Evolutionary conservation across 2,888 invertebrate genomes (phyloP), one percentile per base, ranked within the genome.

Genomic region (Eugnorisma glareosa): DNA sequence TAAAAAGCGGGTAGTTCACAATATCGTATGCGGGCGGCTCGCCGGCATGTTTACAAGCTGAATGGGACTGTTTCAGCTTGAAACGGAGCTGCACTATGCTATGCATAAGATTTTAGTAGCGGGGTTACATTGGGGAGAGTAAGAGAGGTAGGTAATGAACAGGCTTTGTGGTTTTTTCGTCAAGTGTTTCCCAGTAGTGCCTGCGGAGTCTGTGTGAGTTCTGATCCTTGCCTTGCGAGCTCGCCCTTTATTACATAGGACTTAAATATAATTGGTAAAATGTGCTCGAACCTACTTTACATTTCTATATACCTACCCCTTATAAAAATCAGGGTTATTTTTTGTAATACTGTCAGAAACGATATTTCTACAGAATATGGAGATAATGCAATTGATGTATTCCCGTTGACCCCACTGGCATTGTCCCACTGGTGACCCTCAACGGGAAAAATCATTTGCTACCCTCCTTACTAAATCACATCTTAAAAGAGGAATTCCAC

Each of bases 51-150:
- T 91, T 91, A 86, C 91, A 86, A 75, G 83, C 86, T 92, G 89
- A 92, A 92, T 89, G 89, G 89, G 87, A 88, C 89, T 90, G 91
- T 91, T 91, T 91, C 88, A 90, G 86, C 76, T 79, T 88, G 91
- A 89, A 92, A 91, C 87, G 85, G 79, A 90, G 86, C 86, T 87
- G 80, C 88, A 89, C 92, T 92, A 87, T 85, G 85, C 87, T 92
- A 92, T 92, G 92, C 92, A 92, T 92, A 90, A 89, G 87, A 89
- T 91, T 90, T 82, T 91, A 77, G 81, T 67, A 75, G 59, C 21
- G 68, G 24, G 48, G n/a, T 6, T 40, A 75, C 57, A 70, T 69
- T 86, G 67, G 15, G 10, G 21, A 28, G 45, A 48, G 76, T 2
- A 1, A 66, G 85, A 67, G 78, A n/a, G 15, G 18, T 37, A 7